Base-by-base conservation (phyloP, 1,140 invertebrate species). In the Protaetia brevitarsis region DNA sequence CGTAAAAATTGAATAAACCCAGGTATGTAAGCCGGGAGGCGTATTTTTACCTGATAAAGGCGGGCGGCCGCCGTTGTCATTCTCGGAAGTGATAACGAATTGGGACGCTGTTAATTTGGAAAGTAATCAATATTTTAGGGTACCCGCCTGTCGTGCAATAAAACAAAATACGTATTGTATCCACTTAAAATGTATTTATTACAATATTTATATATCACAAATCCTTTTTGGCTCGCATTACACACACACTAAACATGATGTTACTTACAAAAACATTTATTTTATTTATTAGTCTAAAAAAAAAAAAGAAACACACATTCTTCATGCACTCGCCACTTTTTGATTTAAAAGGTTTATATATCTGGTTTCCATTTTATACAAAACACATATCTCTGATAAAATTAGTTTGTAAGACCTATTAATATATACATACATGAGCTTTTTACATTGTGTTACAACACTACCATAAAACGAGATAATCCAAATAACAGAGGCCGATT, bases 131-230 rank as follows among this genome's bases (percentile, higher is more conserved):
- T 45, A 19, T 37, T 37, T 37, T 16, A 37, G 16, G 5, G n/a
- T 37, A 16, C 34, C 10, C 16, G 34, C 16, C 34, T 37, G n/a
- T 37, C 34, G 19, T 21, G 41, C 3, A 75, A 72, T 71, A 69
- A 75, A 75, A 72, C 68, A 69, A 73, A 65, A 65, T 6, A 34
- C 7, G 31, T 60, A 66, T 13, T 26, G 66, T 58, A 57, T 74
- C 69, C 73, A 77, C 71, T 75, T 77, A 74, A 71, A 68, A 68
- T 74, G 67, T 74, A 75, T 77, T 77, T 76, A 76, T 77, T 77
- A 77, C 74, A 77, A 78, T 78, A 77, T 72, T 72, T 78, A 76
- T 76, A 77, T 78, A 78, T 78, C 77, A 78, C 77, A 78, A 77
- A 77, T 77, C 74, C 72, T 78, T 77, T 78, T 78, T 78, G 76